Base-by-base conservation (phyloP, 1,140 invertebrate species). In the Lordiphosa clarofinis region DNA sequence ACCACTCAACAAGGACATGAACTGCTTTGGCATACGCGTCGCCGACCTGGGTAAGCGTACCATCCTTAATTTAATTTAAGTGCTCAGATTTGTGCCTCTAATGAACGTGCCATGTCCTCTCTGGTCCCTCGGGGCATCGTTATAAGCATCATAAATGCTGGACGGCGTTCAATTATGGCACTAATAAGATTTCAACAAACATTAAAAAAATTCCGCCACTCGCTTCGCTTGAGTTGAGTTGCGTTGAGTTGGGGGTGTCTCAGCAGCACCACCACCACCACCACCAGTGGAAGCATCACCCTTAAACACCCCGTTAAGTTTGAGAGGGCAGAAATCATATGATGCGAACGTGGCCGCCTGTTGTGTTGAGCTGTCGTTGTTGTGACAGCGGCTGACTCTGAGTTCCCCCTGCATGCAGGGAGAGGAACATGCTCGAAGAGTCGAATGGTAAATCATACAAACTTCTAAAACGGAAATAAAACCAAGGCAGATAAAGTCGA, bases 31-130 rank as follows among this genome's bases (percentile, higher is more conserved):
- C 89, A 87, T 89, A 89, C 84, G 90, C 87, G 60, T 88, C 88
- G 84, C 91, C 56, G 91, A 92, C 76, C 84, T 92, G 59, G 91
- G 92, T 92, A 87, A 91, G 91, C 90, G 44, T 4, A 42, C 55
- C 37, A 44, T 38, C 7, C 21, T 38, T 71, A 79, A 79, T 82
- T 79, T 19, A 75, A 82, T 79, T 67, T 59, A 11, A 57, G 40
- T 31, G 64, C 40, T 36, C 53, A 71, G 74, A 81, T 79, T 82
- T 82, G 24, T 44, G 46, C 28, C 21, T 43, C 43, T 59, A 72
- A 76, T 56, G 72, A 73, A 53, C 50, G 50, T 19, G 66, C 42
- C 28, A 31, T 5, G 28, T 31, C 28, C 28, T 43, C 24, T 46
- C 36, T 10, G 48, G 49, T 76, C 64, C 65, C 74, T 50, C 11